Conservation (phyloP, 2,113 vertebrate species). For the Polypterus senegalus region DNA sequence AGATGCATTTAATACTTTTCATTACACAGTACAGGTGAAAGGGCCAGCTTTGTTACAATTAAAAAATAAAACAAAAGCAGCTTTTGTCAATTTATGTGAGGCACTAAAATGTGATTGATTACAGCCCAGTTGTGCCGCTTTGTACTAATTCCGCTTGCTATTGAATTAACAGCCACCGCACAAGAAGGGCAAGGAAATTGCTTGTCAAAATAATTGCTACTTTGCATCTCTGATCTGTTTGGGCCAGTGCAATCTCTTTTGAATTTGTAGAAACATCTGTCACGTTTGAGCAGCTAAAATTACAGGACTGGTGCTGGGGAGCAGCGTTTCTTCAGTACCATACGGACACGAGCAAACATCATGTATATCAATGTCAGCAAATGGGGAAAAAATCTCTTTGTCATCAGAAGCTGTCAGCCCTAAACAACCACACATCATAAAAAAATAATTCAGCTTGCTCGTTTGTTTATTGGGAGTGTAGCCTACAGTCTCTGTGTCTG, state of each 20-base stretch:
- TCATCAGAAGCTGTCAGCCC: no score
- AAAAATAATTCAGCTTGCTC: no score
- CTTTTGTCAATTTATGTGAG: no score
- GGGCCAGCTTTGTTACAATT: no score
- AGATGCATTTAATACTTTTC: no score
- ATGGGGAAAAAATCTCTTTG: no score
- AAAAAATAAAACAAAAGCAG: no score
- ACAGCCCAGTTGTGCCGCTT: background rate
- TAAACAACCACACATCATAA: no score
- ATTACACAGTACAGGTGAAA: no score
- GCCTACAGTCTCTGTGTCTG: no score
- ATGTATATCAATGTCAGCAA: background rate
- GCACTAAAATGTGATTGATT: no score
- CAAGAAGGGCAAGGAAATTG: background rate
- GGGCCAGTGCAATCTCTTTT: background rate
- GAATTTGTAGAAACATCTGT: background rate
- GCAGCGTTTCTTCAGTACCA: background rate
- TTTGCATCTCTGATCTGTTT: background rate
- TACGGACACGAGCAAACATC: background rate
- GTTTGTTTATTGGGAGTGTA: no score
- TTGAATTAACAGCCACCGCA: background rate
- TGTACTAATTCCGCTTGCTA: background rate
- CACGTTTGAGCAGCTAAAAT: background rate
- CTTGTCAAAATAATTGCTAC: conserved; percentile 3
- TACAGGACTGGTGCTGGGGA: background rate